These are phyloP conservation scores for cat (Felis catus) DNA, from an alignment of 2,113 vertebrate genomes.

Conservation along the genomic window F.catus_Fca126_mat1.0 CM031422.1:14361001-14361500, in stretches of 20 bases:
- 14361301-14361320: fast-evolving
- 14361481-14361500: fast-evolving
- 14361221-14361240: not conserved
- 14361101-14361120: not conserved
- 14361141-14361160: fast-evolving
- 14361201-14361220: not conserved
- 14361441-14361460: not conserved
- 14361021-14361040: not conserved
- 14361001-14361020: not conserved
- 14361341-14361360: not conserved
- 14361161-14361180: fast-evolving
- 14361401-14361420: fast-evolving
- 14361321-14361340: not conserved
- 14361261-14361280: not conserved
- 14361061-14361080: not conserved
- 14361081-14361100: not conserved
- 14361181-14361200: fast-evolving
- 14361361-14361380: not conserved
- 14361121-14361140: fast-evolving
- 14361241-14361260: fast-evolving
- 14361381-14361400: not conserved
- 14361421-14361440: not conserved
- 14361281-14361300: fast-evolving
- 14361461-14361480: fast-evolving
- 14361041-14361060: not conserved